phyloP scores from a whole-genome alignment of 2,888 invertebrate genomes.

The Plebejus melissa region DNA sequence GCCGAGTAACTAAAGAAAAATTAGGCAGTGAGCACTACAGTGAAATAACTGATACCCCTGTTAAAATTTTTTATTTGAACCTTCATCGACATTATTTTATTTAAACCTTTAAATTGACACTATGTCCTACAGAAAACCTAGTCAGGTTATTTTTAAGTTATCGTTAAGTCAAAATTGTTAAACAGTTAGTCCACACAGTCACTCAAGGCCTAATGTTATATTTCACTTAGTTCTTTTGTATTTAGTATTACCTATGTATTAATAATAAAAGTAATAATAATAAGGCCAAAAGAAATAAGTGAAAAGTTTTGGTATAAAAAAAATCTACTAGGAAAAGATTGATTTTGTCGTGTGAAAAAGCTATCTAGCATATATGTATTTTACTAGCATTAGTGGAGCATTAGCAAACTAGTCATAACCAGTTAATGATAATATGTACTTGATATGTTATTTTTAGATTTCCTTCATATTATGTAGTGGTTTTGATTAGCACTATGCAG shows the following conservation, averaged over 20 bases:
- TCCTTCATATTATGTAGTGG: not conserved
- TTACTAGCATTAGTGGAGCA: not conserved
- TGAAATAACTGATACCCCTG: not conserved
- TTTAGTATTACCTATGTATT: not conserved
- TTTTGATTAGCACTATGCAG: not conserved
- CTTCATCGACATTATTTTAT: not conserved
- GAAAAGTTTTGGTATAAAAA: not conserved
- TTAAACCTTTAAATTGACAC: not conserved
- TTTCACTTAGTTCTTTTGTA: not conserved
- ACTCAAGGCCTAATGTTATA: not conserved
- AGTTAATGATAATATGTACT: not conserved
- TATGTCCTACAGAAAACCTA: not conserved
- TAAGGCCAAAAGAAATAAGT: not conserved
- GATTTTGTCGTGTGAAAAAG: not conserved
- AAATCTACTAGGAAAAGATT: not conserved
- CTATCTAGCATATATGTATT: not conserved
- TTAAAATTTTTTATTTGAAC: not conserved
- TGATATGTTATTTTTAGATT: not conserved
- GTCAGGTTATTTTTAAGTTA: not conserved
- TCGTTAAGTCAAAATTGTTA: not conserved
- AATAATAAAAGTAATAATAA: too few species aligned
- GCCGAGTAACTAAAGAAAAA: not conserved
- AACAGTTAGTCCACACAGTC: constrained; percentile 9
- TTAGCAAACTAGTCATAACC: not conserved
- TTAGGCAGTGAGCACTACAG: not conserved